These are phyloP conservation scores for Mesodorylaimus sp. DNA, from an alignment of 2,888 invertebrate species.

Conservation along the genomic window DNA sequence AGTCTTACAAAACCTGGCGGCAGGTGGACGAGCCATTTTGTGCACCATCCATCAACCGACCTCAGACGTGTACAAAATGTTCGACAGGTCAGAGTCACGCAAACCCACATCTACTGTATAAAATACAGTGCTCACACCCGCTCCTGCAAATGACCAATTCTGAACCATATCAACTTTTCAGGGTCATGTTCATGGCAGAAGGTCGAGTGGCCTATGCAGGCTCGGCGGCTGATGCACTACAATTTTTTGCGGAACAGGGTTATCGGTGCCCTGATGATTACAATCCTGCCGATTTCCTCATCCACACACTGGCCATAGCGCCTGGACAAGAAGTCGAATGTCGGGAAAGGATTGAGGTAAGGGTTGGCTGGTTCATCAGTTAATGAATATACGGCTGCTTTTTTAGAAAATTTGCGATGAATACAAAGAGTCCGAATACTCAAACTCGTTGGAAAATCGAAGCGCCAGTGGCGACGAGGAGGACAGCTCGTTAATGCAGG, in stretches of 20 bases:
- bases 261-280: conserved; percentile 53
- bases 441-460: too few relatives aligned
- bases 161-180: too few relatives aligned
- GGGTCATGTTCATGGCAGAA: conserved; percentile 56
- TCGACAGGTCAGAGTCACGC: conserved; percentile 38
- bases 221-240: conserved; percentile 39
- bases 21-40: conserved; percentile 23
- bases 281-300: conserved; percentile 83
- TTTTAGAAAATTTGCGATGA: conserved; percentile 22
- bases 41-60: conserved; percentile 30
- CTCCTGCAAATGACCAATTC: too few relatives aligned
- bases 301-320: conserved; percentile 65
- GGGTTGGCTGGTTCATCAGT: too few relatives aligned
- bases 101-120: too few relatives aligned
- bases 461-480: too few relatives aligned
- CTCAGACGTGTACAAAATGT: conserved; percentile 23
- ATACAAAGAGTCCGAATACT: too few relatives aligned
- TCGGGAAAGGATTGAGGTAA: conserved; percentile 37
- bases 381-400: too few relatives aligned
- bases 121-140: too few relatives aligned
- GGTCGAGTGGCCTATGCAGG: conserved; percentile 67
- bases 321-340: conserved; percentile 64
- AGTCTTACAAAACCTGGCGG: conserved; percentile 36
- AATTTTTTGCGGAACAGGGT: conserved; percentile 32
- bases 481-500: too few relatives aligned